Conservation (phyloP, 2,888 invertebrate species). For the Pterobdella sp. region DNA sequence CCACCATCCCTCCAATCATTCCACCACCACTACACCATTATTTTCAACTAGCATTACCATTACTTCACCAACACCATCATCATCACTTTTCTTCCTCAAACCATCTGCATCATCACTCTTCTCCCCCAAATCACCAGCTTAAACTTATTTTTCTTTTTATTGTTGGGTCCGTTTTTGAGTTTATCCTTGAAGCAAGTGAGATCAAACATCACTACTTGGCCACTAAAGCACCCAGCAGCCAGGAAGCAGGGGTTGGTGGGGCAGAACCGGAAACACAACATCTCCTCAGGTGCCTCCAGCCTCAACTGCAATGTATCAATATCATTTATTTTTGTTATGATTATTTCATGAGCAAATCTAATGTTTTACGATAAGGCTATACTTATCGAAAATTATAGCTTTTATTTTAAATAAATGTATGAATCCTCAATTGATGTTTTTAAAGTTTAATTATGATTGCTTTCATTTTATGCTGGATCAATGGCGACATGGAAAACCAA, state of each 20-base stretch:
- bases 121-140: conserved; percentile 42
- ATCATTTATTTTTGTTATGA: too few relatives aligned
- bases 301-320: conserved; percentile 44
- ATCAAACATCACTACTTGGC: conserved; percentile 52
- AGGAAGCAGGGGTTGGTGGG: conserved; percentile 49
- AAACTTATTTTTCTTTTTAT: conserved; percentile 42
- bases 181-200: conserved; percentile 47
- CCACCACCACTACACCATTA: neutral
- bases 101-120: neutral
- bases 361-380: too few relatives aligned
- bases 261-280: conserved; percentile 49
- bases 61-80: neutral
- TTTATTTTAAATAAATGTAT: too few relatives aligned
- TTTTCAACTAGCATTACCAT: neutral
- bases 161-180: conserved; percentile 44
- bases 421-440: too few relatives aligned
- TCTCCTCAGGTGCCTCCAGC: conserved; percentile 51
- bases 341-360: neutral
- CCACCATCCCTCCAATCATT: neutral
- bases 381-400: too few relatives aligned
- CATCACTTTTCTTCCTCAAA: neutral
- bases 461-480: neutral
- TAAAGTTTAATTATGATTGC: too few relatives aligned
- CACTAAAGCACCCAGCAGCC: conserved; percentile 52
- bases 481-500: neutral